Percentiles rank a stretch among this genome's conserved stretches.
Conservation (phyloP, 2,113 vertebrate species). For the Donacobius atricapilla region DNA sequence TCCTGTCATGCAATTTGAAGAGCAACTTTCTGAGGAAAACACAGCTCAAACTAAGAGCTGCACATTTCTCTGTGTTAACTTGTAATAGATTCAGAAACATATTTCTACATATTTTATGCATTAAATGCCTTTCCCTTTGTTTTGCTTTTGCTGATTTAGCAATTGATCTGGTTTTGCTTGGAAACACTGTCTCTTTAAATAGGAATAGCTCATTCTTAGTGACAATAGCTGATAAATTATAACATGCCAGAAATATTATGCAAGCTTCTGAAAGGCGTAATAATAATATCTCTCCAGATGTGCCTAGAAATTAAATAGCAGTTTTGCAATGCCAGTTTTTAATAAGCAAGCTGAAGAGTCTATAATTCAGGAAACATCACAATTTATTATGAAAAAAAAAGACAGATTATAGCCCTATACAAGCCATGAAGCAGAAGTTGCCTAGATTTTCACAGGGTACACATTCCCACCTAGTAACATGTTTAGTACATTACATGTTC, state of each 20-base stretch:
- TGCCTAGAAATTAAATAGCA: not conserved
- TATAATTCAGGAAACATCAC: not conserved
- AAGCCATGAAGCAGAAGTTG: not conserved
- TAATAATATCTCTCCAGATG: not conserved
- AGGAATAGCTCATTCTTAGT: not conserved
- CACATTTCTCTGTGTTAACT: not conserved
- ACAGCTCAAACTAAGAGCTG: not conserved
- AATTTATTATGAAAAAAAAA: not conserved
- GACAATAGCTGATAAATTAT: not conserved
- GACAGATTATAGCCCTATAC: not conserved
- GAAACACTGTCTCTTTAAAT: not conserved
- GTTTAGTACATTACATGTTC: not conserved
- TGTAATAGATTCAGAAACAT: not conserved
- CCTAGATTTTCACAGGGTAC: not conserved
- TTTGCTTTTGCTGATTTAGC: not conserved
- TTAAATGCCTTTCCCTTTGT: not conserved
- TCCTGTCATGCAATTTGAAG: not conserved
- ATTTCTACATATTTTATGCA: not conserved
- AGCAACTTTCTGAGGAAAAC: not conserved
- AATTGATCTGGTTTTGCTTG: not conserved
- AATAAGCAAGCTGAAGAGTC: constrained; percentile 2
- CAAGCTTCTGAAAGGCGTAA: not conserved
- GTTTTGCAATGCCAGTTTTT: constrained; percentile 7
- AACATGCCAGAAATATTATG: not conserved
- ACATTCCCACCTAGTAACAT: not conserved